Evolutionary conservation across 2,888 invertebrate species (phyloP), one percentile per base, ranked within the genome.

Genomic region (Amblyjoppa fuscipennis): DNA sequence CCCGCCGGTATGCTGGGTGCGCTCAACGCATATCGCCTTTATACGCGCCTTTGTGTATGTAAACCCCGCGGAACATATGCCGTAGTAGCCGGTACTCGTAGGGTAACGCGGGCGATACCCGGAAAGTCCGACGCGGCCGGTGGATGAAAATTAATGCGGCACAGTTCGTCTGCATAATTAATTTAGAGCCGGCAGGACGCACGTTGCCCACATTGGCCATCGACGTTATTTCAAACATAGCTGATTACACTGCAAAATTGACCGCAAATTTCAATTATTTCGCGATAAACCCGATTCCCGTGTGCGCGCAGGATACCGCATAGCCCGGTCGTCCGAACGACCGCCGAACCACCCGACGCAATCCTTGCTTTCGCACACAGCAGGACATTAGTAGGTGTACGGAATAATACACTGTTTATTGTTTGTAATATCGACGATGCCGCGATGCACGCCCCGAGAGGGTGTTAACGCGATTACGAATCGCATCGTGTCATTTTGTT

Each of bases 261-360:
- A 91, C 92, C 93, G 90, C 92, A 92, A 92, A 93, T 92, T 93
- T 91, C 91, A 92, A 93, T 93, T 92, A 93, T 92, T 92, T 92
- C 89, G 85, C 91, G 90, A 92, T 92, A 92, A 91, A 91, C 91
- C 90, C 77, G 41, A 49, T 20, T 11, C 28, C 34, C 6, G 34
- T 20, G 38, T 68, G 41, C 38, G 41, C 56, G 25, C 25, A 41
- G 38, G 56, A 64, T 64, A 31, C 53, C 78, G 77, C 41, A 41
- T 61, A 49, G 78, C 76, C 61, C 64, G 84, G 87, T 83, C 90
- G 89, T 90, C 87, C 88, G 73, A 85, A 85, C 85, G 77, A 77
- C 77, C 77, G 68, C 76, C 53, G 68, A 49, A 31, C 51, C 66
- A 51, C 34, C 31, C 13, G 61, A 64, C 75, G 75, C 75, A 66